phyloP scores from a whole-genome alignment of 64 coral and sea anemone species.

The Hydrozoanthus tunicans region DNA sequence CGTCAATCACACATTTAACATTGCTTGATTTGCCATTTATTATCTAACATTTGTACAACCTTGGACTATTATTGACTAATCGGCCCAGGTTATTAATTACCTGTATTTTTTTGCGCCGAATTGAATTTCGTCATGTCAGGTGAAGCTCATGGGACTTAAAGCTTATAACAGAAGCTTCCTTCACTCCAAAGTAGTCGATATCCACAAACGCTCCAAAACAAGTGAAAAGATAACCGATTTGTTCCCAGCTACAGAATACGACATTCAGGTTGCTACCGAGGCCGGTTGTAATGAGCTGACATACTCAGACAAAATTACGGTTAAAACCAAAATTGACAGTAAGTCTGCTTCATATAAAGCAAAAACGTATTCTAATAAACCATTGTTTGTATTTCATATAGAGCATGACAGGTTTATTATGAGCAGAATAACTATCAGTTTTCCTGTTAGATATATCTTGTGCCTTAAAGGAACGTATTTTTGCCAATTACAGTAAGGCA shows the following conservation, averaged over 20 bases:
- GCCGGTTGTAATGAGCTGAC: not conserved
- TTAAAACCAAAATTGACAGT: not conserved
- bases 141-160: not conserved
- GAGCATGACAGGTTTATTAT: too few species aligned
- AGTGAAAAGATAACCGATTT: not conserved
- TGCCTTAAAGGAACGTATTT: too few species aligned
- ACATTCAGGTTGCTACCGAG: not conserved
- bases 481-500: too few species aligned
- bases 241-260: not conserved
- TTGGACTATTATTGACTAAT: too few species aligned
- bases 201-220: not conserved
- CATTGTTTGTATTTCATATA: too few species aligned
- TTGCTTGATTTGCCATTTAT: too few species aligned
- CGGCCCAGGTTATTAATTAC: too few species aligned
- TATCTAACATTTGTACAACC: too few species aligned
- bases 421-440: too few species aligned
- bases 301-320: not conserved
- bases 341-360: not conserved
- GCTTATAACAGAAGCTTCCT: not conserved
- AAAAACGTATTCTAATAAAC: too few species aligned
- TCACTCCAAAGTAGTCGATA: not conserved
- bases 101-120: not conserved
- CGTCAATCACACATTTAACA: too few species aligned
- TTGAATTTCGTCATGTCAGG: not conserved
- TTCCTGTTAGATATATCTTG: too few species aligned